phyloP scores from a whole-genome alignment of 2,113 vertebrate species.

The Clinocottus analis region DNA sequence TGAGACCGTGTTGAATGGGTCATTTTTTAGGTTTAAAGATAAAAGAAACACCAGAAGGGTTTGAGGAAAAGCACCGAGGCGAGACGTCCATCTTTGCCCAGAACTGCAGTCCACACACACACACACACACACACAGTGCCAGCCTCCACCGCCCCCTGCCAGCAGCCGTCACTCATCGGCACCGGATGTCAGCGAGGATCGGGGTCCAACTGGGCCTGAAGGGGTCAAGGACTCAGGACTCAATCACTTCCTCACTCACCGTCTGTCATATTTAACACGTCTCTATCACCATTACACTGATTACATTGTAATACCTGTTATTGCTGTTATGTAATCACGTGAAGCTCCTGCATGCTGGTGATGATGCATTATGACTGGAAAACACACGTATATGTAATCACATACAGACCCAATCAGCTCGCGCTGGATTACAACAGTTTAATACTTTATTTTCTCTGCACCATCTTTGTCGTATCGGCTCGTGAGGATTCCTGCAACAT shows the following conservation, averaged over 20 bases:
- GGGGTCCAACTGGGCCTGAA: slow-evolving; percentile 33
- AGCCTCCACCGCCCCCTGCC: slow-evolving; percentile 46
- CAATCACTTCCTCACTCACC: slow-evolving; percentile 31
- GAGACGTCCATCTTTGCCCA: neutral
- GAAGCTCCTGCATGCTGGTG: no score
- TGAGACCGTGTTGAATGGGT: neutral
- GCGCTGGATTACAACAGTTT: slow-evolving; percentile 4
- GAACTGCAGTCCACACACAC: slow-evolving; percentile 6
- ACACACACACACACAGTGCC: slow-evolving; percentile 18
- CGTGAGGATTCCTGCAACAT: slow-evolving; percentile 6
- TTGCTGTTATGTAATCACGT: slow-evolving; percentile 30
- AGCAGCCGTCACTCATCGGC: slow-evolving; percentile 66
- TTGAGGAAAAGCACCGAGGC: neutral
- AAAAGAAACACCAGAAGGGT: neutral
- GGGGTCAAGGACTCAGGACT: neutral
- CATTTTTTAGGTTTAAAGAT: neutral
- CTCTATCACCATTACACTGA: neutral
- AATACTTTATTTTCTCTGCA: neutral
- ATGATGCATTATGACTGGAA: slow-evolving; percentile 8
- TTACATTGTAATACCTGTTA: neutral
- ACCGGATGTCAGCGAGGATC: slow-evolving; percentile 43
- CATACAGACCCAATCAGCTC: neutral
- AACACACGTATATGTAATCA: slow-evolving; percentile 6
- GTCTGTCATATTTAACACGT: neutral
- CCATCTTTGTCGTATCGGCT: neutral